phyloP scores from a whole-genome alignment of 2,113 vertebrate species.

The Myocastor coypus region DNA sequence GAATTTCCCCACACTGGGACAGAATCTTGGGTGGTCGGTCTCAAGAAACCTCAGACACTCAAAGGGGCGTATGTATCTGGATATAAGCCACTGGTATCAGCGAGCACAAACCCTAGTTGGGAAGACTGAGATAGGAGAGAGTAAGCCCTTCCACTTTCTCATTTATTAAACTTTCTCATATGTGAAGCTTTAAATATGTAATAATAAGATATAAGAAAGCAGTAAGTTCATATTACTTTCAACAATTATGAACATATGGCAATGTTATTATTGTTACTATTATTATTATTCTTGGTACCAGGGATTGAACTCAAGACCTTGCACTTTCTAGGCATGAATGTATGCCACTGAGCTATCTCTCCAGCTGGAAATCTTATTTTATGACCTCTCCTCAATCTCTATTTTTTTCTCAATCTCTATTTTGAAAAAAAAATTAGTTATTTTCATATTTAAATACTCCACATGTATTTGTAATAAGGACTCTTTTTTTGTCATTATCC shows the following conservation, averaged over 20 bases:
- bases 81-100: neutral
- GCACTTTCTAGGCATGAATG: too few relatives aligned
- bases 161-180: neutral
- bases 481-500: too few relatives aligned
- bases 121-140: neutral
- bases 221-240: neutral
- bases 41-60: neutral
- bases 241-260: neutral
- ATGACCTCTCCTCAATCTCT: neutral
- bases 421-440: too few relatives aligned
- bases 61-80: neutral
- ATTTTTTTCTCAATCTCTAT: too few relatives aligned
- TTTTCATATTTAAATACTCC: constrained; percentile 28
- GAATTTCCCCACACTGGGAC: neutral
- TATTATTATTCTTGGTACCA: neutral
- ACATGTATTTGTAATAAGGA: neutral
- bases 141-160: neutral
- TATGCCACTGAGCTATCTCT: too few relatives aligned
- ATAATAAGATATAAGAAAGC: neutral
- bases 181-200: neutral
- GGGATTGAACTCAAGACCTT: too few relatives aligned
- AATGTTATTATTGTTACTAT: neutral
- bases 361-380: neutral
- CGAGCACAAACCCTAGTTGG: neutral
- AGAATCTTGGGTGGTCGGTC: neutral